Percentiles rank a stretch among this genome's conserved stretches.
phyloP scores from a whole-genome alignment of 1,140 invertebrate species.

The Apis dorsata region DNA sequence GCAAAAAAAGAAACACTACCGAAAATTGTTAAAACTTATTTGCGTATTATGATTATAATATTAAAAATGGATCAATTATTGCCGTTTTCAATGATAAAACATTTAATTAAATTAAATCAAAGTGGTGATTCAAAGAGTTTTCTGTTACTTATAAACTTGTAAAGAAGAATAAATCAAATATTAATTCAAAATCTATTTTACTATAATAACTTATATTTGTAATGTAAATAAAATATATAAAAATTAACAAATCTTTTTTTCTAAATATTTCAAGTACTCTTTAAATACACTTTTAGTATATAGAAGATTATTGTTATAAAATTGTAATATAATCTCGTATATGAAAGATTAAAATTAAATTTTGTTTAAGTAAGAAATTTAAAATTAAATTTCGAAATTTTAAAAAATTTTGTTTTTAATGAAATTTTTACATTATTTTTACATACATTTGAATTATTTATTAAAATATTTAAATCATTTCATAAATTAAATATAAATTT shows the following conservation, averaged over 20 bases:
- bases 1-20: slow-evolving; percentile 98
- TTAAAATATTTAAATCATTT: no score
- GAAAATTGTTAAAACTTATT: slow-evolving; percentile 99
- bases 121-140: slow-evolving; percentile 99
- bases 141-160: slow-evolving; percentile 99
- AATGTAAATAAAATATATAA: slow-evolving; percentile 53
- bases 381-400: no score
- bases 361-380: no score
- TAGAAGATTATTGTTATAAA: background rate
- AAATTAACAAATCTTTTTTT: slow-evolving; percentile 11
- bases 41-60: slow-evolving; percentile 99
- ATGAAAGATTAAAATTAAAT: background rate
- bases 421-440: no score
- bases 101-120: slow-evolving; percentile 99
- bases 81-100: slow-evolving; percentile 99
- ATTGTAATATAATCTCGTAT: background rate
- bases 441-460: no score
- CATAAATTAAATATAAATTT: no score
- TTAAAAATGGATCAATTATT: slow-evolving; percentile 99
- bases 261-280: background rate
- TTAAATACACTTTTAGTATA: background rate
- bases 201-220: slow-evolving; percentile 88
- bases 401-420: no score
- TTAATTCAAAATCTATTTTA: slow-evolving; percentile 99
- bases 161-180: slow-evolving; percentile 99